phyloP scores from a whole-genome alignment of 1,140 invertebrate species.

The Eueides isabella region DNA sequence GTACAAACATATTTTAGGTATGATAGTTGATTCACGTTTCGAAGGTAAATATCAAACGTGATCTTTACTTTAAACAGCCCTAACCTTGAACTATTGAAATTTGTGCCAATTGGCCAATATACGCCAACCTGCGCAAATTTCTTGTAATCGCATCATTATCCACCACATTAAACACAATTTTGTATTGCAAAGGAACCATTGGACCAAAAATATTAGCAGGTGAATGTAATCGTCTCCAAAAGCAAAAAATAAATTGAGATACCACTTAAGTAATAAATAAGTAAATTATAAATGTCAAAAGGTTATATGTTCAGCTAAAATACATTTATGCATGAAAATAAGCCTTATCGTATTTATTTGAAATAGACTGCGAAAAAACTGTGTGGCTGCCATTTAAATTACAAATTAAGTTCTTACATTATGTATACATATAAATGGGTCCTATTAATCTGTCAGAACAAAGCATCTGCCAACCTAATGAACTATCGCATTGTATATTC shows the following conservation, averaged over 20 bases:
- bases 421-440: not conserved
- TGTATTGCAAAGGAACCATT: not conserved
- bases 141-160: conserved; percentile 7
- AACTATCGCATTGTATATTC: conserved; percentile 6
- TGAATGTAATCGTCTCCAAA: not conserved
- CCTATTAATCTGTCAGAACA: conserved; percentile 6
- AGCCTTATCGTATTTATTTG: not conserved
- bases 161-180: not conserved
- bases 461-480: not conserved
- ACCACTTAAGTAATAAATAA: not conserved
- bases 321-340: not conserved
- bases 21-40: conserved; percentile 22
- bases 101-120: conserved; percentile 22
- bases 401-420: not conserved
- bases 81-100: conserved; percentile 33
- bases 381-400: not conserved
- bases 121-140: conserved; percentile 8
- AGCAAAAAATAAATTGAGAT: not conserved
- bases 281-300: too few species aligned
- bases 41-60: conserved; percentile 16
- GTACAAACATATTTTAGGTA: conserved; percentile 24
- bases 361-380: not conserved
- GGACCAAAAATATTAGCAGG: not conserved
- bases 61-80: conserved; percentile 19
- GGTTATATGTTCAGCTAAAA: too few species aligned